Conservation (phyloP, 2,113 vertebrate genomes). For the Hemiprocne comata region DNA sequence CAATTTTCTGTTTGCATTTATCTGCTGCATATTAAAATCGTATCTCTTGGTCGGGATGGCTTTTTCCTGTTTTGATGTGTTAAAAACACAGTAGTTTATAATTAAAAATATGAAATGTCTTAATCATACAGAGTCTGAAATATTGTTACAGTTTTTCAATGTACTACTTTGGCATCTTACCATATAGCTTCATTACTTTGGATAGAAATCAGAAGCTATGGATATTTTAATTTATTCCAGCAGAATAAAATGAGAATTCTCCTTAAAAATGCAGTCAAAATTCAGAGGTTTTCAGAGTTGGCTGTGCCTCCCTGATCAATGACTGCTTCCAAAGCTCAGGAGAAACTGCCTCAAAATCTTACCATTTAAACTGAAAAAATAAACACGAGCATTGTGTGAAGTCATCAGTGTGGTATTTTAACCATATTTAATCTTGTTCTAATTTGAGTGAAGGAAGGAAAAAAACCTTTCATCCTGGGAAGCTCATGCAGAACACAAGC, state of each 20-base stretch:
- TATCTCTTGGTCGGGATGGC: accelerated
- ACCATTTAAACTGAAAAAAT: neutral
- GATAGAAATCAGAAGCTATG: neutral
- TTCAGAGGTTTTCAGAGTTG: neutral
- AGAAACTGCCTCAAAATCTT: neutral
- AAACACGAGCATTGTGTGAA: neutral
- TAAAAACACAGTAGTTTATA: neutral
- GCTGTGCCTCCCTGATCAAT: neutral
- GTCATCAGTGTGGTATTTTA: neutral
- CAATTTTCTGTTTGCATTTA: neutral
- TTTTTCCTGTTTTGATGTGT: neutral
- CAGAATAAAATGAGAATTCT: neutral
- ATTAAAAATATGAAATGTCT: neutral
- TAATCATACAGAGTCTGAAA: neutral
- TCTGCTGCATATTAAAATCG: neutral
- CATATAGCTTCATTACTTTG: neutral
- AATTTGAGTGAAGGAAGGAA: neutral
- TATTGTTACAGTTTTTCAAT: neutral
- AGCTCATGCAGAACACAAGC: neutral
- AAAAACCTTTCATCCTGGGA: neutral
- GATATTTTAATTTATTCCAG: neutral
- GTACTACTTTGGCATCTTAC: neutral
- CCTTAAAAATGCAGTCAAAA: neutral
- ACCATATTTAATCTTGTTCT: neutral
- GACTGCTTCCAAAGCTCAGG: neutral